Conservation (phyloP, 1,140 invertebrate species). For the Anagrus nilaparvatae region DNA sequence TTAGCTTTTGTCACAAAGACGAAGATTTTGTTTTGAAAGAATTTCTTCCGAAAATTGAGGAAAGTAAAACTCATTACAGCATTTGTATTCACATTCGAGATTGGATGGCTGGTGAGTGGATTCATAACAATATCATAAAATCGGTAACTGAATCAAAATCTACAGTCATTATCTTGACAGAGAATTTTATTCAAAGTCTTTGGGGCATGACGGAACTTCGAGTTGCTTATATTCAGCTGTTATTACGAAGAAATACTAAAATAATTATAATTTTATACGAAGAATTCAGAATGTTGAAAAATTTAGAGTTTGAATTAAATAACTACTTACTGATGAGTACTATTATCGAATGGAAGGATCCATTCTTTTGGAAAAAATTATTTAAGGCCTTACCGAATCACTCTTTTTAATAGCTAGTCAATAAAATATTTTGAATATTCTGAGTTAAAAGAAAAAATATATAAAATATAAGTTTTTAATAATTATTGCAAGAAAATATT, state of each 20-base stretch:
- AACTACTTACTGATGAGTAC: constrained; percentile 78
- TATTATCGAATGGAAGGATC: constrained; percentile 72
- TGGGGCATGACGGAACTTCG: constrained; percentile 84
- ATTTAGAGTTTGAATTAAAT: constrained; percentile 63
- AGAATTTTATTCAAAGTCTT: constrained; percentile 68
- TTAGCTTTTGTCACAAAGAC: too few species aligned
- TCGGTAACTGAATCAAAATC: constrained; percentile 66
- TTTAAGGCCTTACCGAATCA: constrained; percentile 59
- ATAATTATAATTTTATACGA: constrained; percentile 71
- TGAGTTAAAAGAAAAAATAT: too few species aligned
- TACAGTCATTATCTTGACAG: constrained; percentile 74
- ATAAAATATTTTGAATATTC: too few species aligned
- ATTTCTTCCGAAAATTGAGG: too few species aligned
- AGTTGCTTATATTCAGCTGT: constrained; percentile 63
- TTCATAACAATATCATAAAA: too few species aligned
- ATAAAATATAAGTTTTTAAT: too few species aligned
- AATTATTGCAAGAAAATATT: too few species aligned
- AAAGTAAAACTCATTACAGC: too few species aligned
- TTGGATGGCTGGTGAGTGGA: too few species aligned
- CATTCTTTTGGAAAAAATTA: constrained; percentile 79
- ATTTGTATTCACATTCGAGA: too few species aligned
- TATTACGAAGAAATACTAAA: constrained; percentile 58
- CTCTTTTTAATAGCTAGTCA: too few species aligned
- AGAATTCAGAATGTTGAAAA: constrained; percentile 53
- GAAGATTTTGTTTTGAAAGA: too few species aligned